A percentile compares a stretch with the other conserved stretches of the same genome.
Conservation (phyloP, 2,113 vertebrate species). For the Cephalopterus ornatus region DNA sequence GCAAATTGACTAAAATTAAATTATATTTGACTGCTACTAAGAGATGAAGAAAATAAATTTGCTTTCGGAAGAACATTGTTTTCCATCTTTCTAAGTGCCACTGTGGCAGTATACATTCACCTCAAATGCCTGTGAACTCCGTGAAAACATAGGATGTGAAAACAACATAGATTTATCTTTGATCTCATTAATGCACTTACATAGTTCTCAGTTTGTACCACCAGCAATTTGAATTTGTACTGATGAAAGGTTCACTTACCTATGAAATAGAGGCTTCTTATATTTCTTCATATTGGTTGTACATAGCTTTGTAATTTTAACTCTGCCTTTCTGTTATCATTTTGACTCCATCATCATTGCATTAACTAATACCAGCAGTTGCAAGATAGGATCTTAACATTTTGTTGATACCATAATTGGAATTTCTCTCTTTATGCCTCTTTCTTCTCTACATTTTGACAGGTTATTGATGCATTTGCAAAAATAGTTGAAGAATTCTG, state of each 20-base stretch:
- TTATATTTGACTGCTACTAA: neutral
- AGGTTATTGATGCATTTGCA: neutral
- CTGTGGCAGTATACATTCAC: neutral
- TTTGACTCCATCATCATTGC: neutral
- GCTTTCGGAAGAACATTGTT: neutral
- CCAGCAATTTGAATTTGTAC: neutral
- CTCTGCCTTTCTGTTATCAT: neutral
- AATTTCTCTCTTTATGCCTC: neutral
- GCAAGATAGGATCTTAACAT: neutral
- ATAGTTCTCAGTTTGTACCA: neutral
- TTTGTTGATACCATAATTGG: neutral
- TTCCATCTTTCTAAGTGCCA: neutral
- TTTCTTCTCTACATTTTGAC: neutral
- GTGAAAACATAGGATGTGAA: neutral
- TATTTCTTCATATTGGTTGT: neutral
- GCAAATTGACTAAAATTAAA: neutral
- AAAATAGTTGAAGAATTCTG: neutral
- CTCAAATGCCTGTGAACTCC: neutral
- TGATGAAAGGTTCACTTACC: neutral
- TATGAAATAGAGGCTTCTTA: neutral
- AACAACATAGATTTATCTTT: neutral
- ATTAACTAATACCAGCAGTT: neutral
- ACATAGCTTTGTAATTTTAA: neutral
- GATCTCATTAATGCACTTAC: neutral
- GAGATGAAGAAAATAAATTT: neutral